A percentile compares a stretch with the other conserved stretches of the same genome.
These are phyloP conservation scores for Tenthredo distinguenda DNA, from an alignment of 2,888 invertebrate species.

Conservation along the genomic window DNA sequence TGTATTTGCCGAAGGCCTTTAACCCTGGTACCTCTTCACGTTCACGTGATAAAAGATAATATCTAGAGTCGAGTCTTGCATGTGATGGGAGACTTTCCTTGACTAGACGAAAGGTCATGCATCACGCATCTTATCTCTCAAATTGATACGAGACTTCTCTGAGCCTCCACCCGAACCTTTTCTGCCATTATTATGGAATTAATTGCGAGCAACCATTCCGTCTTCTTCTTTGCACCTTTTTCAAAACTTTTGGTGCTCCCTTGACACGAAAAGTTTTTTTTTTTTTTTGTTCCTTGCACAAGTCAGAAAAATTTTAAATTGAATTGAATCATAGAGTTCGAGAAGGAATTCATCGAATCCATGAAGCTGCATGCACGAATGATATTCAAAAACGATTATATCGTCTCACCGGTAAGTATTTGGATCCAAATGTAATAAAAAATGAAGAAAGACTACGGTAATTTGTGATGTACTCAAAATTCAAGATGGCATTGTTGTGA, in stretches of 20 bases:
- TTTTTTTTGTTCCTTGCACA: not conserved
- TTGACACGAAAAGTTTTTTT: not conserved
- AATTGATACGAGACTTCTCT: not conserved
- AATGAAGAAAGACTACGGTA: not conserved
- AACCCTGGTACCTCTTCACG: slow-evolving; percentile 11
- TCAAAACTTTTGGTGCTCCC: not conserved
- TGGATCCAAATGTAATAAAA: not conserved
- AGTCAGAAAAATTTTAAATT: not conserved
- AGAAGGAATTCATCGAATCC: not conserved
- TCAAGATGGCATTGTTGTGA: too few species aligned
- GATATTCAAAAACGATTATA: not conserved
- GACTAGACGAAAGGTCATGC: slow-evolving; percentile 16
- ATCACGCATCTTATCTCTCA: not conserved
- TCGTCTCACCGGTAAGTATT: not conserved
- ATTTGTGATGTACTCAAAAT: not conserved
- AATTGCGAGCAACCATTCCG: not conserved
- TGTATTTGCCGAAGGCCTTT: not conserved
- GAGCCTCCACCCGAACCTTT: not conserved
- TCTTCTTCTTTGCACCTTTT: not conserved
- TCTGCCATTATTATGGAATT: not conserved
- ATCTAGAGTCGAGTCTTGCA: not conserved
- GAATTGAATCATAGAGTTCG: not conserved
- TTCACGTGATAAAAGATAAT: slow-evolving; percentile 23
- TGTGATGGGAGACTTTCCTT: slow-evolving; percentile 1
- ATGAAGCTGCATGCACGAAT: not conserved